A percentile compares a stretch with the other conserved stretches of the same genome.
Conservation (phyloP, 2,113 vertebrate genomes). For the Galemys pyrenaicus region DNA sequence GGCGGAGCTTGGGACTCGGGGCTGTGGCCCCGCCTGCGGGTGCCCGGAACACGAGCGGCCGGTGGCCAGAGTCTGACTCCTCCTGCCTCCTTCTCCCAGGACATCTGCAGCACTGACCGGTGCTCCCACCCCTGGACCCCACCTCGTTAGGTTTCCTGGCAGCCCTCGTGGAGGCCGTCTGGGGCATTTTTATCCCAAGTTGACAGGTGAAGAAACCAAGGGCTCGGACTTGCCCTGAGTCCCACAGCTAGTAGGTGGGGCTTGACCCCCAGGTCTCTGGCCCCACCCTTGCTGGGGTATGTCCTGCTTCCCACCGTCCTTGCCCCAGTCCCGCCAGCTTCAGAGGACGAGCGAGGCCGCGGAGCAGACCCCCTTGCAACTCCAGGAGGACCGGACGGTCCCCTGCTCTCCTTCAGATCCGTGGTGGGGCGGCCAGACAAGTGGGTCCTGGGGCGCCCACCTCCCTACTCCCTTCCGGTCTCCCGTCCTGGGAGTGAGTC, state of each 20-base stretch:
- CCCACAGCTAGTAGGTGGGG: background rate
- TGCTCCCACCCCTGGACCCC: background rate
- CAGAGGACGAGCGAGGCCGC: background rate
- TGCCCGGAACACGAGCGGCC: background rate
- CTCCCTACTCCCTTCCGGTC: background rate
- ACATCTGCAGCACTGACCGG: rapidly evolving
- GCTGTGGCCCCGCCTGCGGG: background rate
- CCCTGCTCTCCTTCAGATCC: background rate
- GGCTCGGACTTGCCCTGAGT: background rate
- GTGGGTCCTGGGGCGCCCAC: background rate
- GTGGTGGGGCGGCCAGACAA: too few relatives aligned
- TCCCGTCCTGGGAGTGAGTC: background rate
- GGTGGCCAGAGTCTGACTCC: background rate
- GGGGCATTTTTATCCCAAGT: background rate
- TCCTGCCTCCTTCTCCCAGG: background rate
- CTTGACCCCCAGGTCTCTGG: background rate
- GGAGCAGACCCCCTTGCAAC: background rate
- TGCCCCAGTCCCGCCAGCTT: background rate
- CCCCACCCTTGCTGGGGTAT: background rate
- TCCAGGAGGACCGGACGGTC: background rate
- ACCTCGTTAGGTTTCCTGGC: background rate
- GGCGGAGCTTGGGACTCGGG: background rate
- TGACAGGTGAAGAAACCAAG: background rate
- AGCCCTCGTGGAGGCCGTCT: background rate
- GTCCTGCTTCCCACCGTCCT: background rate